Conservation (phyloP, 1,140 invertebrate genomes). For the Lamellibrachia luymesi region DNA sequence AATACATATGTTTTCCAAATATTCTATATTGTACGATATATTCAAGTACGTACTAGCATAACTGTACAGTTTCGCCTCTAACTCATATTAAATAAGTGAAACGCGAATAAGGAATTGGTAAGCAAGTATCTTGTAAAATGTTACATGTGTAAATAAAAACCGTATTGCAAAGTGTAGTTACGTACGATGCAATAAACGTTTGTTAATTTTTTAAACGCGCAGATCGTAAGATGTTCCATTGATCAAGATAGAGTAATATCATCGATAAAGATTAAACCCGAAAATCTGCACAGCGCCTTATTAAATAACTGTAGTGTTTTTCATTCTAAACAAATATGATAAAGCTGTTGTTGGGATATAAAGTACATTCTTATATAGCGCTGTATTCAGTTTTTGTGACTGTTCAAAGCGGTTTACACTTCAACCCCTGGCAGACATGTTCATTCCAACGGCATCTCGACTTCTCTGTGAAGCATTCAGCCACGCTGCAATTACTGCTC, state of each 20-base stretch:
- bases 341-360: too few species aligned
- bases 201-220: not conserved
- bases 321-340: too few species aligned
- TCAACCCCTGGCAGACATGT: too few species aligned
- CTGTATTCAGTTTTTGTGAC: too few species aligned
- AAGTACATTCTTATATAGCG: too few species aligned
- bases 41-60: not conserved
- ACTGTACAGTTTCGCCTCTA: not conserved
- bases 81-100: not conserved
- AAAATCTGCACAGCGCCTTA: not conserved
- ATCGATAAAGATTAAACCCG: not conserved
- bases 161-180: not conserved
- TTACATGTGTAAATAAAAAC: not conserved
- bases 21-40: not conserved
- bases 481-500: too few species aligned
- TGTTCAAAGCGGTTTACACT: too few species aligned
- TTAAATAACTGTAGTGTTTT: not conserved
- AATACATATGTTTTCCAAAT: not conserved
- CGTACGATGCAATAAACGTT: not conserved
- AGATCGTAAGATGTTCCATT: not conserved
- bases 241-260: not conserved
- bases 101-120: not conserved
- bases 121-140: not conserved
- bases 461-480: too few species aligned
- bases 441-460: too few species aligned